Evolutionary conservation across 23 tunicate species (phyloP).

Genomic region (Trididemnum clinides): DNA sequence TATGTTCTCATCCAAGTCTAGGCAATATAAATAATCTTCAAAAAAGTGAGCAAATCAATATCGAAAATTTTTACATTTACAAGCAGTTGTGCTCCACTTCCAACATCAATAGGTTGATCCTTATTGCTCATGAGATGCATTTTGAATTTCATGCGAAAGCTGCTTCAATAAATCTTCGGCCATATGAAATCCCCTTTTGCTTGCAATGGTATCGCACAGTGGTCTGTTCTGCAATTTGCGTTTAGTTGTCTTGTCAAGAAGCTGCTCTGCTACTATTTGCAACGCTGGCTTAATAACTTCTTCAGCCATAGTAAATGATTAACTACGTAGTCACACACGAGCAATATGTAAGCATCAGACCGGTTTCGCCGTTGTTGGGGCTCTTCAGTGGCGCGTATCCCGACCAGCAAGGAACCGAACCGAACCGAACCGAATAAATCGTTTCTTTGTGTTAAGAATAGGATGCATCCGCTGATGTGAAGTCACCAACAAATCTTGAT

Average conservation of each 20-base stretch:
- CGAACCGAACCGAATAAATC: too few species aligned
- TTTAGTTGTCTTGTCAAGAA: conserved; percentile 36
- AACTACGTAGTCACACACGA: too few species aligned
- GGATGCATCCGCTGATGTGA: conserved; percentile 22
- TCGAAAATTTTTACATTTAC: conserved; percentile 37
- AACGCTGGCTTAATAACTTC: conserved; percentile 39
- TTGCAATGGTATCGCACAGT: too few species aligned
- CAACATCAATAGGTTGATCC: conserved; percentile 45
- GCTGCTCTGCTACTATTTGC: too few species aligned
- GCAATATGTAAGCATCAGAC: too few species aligned
- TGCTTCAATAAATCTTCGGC: conserved; percentile 36
- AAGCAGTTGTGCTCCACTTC: conserved; percentile 48
- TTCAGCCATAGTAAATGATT: conserved; percentile 25
- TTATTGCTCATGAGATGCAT: conserved; percentile 40
- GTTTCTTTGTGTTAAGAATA: not conserved
- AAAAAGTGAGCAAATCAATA: conserved; percentile 19
- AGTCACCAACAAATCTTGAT: conserved; percentile 36
- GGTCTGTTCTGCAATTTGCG: conserved; percentile 30
- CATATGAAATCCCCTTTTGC: too few species aligned
- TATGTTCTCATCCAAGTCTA: conserved; percentile 44
- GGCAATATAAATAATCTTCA: conserved; percentile 46
- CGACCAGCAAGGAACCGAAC: too few species aligned
- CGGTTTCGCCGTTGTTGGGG: too few species aligned
- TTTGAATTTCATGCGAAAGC: conserved; percentile 11
- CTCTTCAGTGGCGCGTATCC: too few species aligned